Base-by-base conservation (phyloP, 2,113 vertebrate species). In the Perccottus glenii region DNA sequence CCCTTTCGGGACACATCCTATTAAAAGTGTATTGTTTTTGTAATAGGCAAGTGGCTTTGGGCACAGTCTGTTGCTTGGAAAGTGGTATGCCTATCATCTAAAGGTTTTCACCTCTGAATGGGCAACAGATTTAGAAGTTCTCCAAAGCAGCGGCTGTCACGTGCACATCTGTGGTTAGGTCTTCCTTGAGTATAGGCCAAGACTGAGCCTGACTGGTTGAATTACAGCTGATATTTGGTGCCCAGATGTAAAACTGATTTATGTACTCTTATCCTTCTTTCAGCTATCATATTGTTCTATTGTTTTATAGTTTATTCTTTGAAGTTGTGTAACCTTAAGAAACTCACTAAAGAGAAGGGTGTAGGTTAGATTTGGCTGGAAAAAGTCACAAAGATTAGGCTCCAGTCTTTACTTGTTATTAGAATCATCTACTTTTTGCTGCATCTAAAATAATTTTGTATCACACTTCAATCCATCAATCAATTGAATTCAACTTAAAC, bases 241-340 rank as follows among this genome's bases (percentile, higher is more conserved):
- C 67, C 77, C 83, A 85, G 85, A 85, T 84, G 83, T 78, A 66
- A 70, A 71, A 70, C 4, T 66, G 74, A 90, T 82, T 83, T 73
- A 87, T 75, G 65, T 14, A 72, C 49, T 65, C 53, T 72, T 70
- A 9, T 45, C 52, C 58, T 79, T 74, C 52, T 53, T 77, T 64
- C 66, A 68, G 43, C 10, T 15, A 49, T 67, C 67, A 52, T 56
- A 32, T 68, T 40, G 80, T 33, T 73, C 19, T n/a, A n/a, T n/a
- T 27, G 19, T 27, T 78, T 40, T 66, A 73, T 59, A 36, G 42
- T 42, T 64, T 10, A 48, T 32, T 42, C 67, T 83, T 84, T 84
- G 56, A 84, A 82, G 84, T 67, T 61, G 46, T 47, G 78, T 68
- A 75, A 78, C 75, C 63, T 80, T 15, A 74, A 60, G 45, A 66